Percentiles rank a stretch among this genome's conserved stretches.
These are phyloP conservation scores for Chrysemys picta DNA, from an alignment of 2,113 vertebrate species.

Conservation along the genomic window DNA sequence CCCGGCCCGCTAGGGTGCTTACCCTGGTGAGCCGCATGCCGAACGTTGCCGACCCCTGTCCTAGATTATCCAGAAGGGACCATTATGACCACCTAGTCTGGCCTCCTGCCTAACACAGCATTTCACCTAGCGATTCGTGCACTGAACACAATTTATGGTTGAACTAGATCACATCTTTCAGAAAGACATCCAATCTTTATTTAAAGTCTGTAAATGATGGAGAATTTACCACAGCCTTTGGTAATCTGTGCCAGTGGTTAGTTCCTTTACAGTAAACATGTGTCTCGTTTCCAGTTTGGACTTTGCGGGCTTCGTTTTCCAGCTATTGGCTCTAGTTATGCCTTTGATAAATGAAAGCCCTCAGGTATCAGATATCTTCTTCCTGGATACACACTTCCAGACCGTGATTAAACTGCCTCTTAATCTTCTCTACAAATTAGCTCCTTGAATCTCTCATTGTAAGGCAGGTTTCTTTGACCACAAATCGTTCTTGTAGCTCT, in stretches of 20 bases:
- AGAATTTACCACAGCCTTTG: constrained; percentile 5
- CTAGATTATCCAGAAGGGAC: not conserved
- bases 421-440: not conserved
- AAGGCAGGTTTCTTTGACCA: not conserved
- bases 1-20: too few species aligned
- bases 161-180: not conserved
- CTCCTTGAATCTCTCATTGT: not conserved
- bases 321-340: not conserved
- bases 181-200: not conserved
- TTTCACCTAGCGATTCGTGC: not conserved
- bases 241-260: not conserved
- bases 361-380: not conserved
- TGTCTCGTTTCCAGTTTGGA: not conserved
- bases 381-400: not conserved
- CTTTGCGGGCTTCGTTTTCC: not conserved
- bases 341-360: not conserved
- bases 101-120: not conserved
- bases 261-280: not conserved
- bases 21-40: too few species aligned
- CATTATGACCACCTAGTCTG: not conserved
- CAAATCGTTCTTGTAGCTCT: not conserved
- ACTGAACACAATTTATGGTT: not conserved
- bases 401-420: not conserved
- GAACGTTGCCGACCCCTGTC: too few species aligned
- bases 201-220: not conserved